phyloP scores from a whole-genome alignment of 2,888 invertebrate species.

The Villa cingulata region DNA sequence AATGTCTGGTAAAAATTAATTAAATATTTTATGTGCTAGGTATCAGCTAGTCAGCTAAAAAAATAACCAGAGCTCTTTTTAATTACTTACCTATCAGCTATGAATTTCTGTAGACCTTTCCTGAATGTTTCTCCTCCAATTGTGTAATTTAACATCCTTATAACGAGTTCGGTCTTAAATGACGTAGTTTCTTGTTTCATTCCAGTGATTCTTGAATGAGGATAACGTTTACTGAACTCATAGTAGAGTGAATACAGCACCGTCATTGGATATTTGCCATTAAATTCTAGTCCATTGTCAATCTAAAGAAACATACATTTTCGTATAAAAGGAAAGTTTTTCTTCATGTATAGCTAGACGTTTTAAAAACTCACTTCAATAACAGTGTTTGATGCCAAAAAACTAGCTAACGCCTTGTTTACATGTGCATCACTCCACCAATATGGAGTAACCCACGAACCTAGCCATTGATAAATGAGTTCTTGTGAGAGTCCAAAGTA shows the following conservation, averaged over 20 bases:
- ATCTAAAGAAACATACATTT: slow-evolving; percentile 40
- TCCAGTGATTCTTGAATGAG: slow-evolving; percentile 62
- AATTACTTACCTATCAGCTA: slow-evolving; percentile 46
- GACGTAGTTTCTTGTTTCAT: slow-evolving; percentile 57
- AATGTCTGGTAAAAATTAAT: slow-evolving; percentile 44
- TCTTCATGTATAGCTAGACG: background rate
- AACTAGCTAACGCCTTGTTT: slow-evolving; percentile 63
- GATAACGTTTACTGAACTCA: slow-evolving; percentile 64
- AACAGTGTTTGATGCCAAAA: slow-evolving; percentile 57
- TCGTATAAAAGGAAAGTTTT: background rate
- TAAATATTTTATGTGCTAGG: no score
- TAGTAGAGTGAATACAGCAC: slow-evolving; percentile 64
- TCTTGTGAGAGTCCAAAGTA: slow-evolving; percentile 58
- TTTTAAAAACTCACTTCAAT: slow-evolving; percentile 41
- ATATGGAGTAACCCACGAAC: slow-evolving; percentile 57
- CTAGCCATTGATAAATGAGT: slow-evolving; percentile 67
- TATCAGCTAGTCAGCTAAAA: no score
- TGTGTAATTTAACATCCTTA: slow-evolving; percentile 82
- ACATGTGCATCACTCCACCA: slow-evolving; percentile 67
- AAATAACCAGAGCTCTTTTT: no score
- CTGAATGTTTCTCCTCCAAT: slow-evolving; percentile 64
- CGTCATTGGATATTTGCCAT: slow-evolving; percentile 70
- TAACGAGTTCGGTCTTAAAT: slow-evolving; percentile 62
- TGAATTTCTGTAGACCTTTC: slow-evolving; percentile 54
- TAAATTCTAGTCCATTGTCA: slow-evolving; percentile 54